These are phyloP conservation scores for Pandion haliaetus DNA, from an alignment of 2,113 vertebrate genomes.

Conservation along the genomic window DNA sequence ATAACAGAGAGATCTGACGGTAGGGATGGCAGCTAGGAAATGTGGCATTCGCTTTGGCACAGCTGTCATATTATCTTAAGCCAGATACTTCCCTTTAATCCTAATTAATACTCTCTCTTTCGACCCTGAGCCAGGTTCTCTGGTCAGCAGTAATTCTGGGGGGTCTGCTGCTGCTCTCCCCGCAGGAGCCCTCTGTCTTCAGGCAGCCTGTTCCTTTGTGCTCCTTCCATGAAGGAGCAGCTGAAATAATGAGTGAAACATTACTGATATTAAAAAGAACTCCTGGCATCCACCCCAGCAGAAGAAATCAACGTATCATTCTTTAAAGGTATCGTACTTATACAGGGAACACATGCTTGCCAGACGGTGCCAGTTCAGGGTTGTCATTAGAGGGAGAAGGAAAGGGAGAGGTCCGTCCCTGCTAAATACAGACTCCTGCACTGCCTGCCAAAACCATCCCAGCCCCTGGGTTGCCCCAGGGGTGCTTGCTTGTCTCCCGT, in stretches of 20 bases:
- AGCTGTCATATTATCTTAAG: constrained; percentile 6
- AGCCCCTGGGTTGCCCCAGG: neutral
- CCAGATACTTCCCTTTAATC: constrained; percentile 1
- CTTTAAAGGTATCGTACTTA: neutral
- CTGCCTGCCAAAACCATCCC: neutral
- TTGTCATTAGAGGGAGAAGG: neutral
- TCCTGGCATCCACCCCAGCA: neutral
- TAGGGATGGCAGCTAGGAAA: neutral
- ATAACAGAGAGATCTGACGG: constrained; percentile 1
- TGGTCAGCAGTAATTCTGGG: neutral
- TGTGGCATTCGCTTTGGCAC: neutral
- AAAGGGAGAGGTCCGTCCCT: neutral
- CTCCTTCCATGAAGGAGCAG: neutral
- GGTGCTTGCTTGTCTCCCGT: neutral
- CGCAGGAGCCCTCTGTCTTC: neutral
- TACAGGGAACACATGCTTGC: neutral
- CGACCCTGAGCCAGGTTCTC: neutral
- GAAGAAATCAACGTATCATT: neutral
- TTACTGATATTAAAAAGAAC: neutral
- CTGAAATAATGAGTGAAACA: neutral
- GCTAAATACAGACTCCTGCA: neutral
- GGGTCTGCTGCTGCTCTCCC: neutral
- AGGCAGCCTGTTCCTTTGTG: neutral
- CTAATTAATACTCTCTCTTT: neutral
- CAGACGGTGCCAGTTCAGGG: neutral